Conservation (phyloP, 2,888 invertebrate species). For the Cremastobaeus sp. region DNA sequence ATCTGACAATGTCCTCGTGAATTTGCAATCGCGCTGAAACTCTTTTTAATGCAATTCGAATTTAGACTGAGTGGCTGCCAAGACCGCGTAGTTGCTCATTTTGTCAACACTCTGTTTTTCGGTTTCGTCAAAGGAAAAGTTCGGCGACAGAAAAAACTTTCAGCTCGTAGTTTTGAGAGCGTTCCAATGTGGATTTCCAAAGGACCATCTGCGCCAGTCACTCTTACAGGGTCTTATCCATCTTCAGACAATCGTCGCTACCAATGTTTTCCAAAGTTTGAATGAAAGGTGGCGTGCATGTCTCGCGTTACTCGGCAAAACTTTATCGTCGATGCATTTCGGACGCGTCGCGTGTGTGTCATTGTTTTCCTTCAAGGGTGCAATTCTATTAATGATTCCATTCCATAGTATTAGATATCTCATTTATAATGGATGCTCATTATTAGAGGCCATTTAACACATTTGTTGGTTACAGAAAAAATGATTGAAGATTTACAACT, state of each 20-base stretch:
- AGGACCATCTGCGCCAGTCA: conserved; percentile 58
- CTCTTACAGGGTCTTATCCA: conserved; percentile 50
- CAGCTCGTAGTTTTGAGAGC: conserved; percentile 45
- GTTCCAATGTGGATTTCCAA: conserved; percentile 53
- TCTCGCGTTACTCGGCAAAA: conserved; percentile 20
- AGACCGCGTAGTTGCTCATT: background rate
- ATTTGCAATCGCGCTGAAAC: background rate
- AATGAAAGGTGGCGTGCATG: conserved; percentile 52
- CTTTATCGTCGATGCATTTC: conserved; percentile 23
- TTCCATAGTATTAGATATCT: background rate
- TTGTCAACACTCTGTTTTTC: conserved; percentile 32
- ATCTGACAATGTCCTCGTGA: conserved; percentile 6
- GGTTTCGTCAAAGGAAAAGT: conserved; percentile 49
- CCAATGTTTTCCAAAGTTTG: conserved; percentile 52
- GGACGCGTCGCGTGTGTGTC: conserved; percentile 2
- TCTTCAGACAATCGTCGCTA: conserved; percentile 59
- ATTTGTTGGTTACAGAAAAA: too few species aligned
- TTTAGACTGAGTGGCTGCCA: background rate
- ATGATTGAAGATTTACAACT: too few species aligned
- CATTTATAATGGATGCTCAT: too few species aligned
- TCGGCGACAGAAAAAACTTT: conserved; percentile 41
- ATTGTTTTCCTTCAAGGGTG: background rate
- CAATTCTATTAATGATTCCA: background rate
- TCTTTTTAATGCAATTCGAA: conserved; percentile 9
- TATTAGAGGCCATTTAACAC: too few species aligned